phyloP scores from a whole-genome alignment of 2,888 invertebrate genomes.

The Scrobipalpa atriplicella region DNA sequence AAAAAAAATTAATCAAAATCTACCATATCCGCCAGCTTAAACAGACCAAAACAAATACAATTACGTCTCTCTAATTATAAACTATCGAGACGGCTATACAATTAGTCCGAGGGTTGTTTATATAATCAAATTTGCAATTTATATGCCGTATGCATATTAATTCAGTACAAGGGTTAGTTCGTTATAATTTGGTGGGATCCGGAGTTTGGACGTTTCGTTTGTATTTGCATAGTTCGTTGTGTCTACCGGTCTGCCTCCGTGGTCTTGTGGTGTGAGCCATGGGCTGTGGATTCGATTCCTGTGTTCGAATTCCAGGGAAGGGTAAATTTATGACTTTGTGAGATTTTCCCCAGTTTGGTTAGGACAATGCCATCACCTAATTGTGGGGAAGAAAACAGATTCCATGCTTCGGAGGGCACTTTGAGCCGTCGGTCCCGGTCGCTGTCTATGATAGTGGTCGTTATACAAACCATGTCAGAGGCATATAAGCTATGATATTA shows the following conservation, averaged over 20 bases:
- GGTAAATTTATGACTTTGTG: no score
- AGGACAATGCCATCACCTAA: no score
- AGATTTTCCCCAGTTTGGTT: no score
- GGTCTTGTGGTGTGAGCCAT: no score
- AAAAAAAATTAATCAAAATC: no score
- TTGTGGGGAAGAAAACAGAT: no score
- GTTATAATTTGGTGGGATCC: conserved; percentile 3
- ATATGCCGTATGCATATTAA: conserved; percentile 39
- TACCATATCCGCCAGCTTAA: background rate
- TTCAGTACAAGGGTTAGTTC: conserved; percentile 35
- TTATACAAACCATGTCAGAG: no score
- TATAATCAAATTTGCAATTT: conserved; percentile 45
- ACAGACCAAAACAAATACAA: background rate
- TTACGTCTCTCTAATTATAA: background rate
- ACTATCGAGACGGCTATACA: conserved; percentile 18
- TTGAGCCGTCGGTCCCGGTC: no score
- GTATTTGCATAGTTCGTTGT: background rate
- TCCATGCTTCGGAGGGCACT: no score
- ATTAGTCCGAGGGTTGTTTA: conserved; percentile 24
- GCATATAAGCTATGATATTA: no score
- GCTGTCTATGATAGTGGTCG: no score
- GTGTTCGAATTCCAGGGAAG: background rate
- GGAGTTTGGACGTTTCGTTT: background rate
- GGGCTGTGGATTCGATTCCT: background rate
- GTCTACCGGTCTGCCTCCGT: no score